phyloP scores from a whole-genome alignment of 2,888 invertebrate genomes.

The Orthonevra nobilis region DNA sequence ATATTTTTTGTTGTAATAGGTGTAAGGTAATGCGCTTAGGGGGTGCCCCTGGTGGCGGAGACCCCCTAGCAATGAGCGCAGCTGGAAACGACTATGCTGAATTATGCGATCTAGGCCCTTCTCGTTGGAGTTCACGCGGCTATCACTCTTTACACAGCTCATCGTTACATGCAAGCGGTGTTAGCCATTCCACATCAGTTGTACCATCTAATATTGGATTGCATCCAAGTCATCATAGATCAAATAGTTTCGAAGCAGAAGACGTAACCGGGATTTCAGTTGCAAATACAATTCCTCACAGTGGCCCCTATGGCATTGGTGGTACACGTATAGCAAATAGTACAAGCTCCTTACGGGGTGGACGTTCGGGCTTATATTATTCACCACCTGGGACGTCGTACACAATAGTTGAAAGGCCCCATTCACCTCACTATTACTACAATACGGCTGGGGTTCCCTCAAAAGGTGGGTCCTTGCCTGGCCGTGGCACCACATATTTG shows the following conservation, averaged over 20 bases:
- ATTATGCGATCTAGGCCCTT: slow-evolving; percentile 81
- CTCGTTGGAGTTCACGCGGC: slow-evolving; percentile 80
- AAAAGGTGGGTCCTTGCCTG: slow-evolving; percentile 79
- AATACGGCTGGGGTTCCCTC: slow-evolving; percentile 80
- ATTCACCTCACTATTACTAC: slow-evolving; percentile 84
- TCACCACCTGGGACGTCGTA: slow-evolving; percentile 94
- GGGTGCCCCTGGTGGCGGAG: slow-evolving; percentile 73
- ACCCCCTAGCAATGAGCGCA: slow-evolving; percentile 80
- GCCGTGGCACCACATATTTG: slow-evolving; percentile 85
- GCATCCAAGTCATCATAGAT: slow-evolving; percentile 75
- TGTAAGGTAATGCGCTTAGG: slow-evolving; percentile 74
- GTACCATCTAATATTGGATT: slow-evolving; percentile 69
- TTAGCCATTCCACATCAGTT: slow-evolving; percentile 52
- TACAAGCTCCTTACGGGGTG: slow-evolving; percentile 81
- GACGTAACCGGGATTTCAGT: slow-evolving; percentile 77
- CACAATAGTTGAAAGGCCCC: slow-evolving; percentile 91
- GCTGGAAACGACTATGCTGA: slow-evolving; percentile 81
- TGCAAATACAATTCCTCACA: slow-evolving; percentile 76
- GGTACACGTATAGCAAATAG: slow-evolving; percentile 78
- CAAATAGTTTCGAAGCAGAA: slow-evolving; percentile 80
- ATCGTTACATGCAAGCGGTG: slow-evolving; percentile 73
- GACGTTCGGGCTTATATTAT: slow-evolving; percentile 88
- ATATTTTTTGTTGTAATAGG: slow-evolving; percentile 53
- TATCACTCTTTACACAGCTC: slow-evolving; percentile 77
- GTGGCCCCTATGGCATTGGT: slow-evolving; percentile 75